These are phyloP conservation scores for Drosophila peninsularis DNA, from an alignment of 2,888 invertebrate species.

Conservation along the genomic window DNA sequence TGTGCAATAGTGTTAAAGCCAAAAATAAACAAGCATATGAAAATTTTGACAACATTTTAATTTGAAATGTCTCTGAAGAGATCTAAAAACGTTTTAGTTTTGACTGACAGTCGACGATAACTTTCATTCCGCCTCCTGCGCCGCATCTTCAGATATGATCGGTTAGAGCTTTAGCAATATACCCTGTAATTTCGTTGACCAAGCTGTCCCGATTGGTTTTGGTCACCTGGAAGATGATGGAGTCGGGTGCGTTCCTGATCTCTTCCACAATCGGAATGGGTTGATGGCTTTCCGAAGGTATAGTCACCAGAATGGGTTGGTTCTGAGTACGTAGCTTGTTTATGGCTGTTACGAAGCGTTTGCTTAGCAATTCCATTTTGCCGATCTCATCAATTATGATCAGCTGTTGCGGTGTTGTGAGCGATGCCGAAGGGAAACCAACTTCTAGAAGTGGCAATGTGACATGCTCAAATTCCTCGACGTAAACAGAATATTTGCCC, in stretches of 20 bases:
- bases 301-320: constrained; percentile 71
- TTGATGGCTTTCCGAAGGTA: constrained; percentile 62
- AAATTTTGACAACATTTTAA: constrained; percentile 46
- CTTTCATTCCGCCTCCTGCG: constrained; percentile 10
- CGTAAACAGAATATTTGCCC: constrained; percentile 88
- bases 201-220: constrained; percentile 75
- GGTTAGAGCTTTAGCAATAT: constrained; percentile 28
- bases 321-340: constrained; percentile 41
- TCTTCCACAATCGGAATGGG: constrained; percentile 65
- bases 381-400: constrained; percentile 83
- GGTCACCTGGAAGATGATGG: constrained; percentile 63
- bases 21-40: constrained; percentile 24
- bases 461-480: constrained; percentile 87
- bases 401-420: constrained; percentile 47
- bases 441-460: constrained; percentile 85
- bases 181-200: constrained; percentile 54
- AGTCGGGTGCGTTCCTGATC: constrained; percentile 52
- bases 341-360: constrained; percentile 68
- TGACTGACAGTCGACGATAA: neutral
- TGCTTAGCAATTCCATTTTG: constrained; percentile 83
- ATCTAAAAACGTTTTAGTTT: neutral
- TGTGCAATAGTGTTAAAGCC: constrained; percentile 45
- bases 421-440: neutral
- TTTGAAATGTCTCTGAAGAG: neutral
- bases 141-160: neutral